Percentiles rank a stretch among this genome's conserved stretches.
These are phyloP conservation scores for Glaucidium brasilianum DNA, from an alignment of 2,113 vertebrate species.

Conservation along the genomic window DNA sequence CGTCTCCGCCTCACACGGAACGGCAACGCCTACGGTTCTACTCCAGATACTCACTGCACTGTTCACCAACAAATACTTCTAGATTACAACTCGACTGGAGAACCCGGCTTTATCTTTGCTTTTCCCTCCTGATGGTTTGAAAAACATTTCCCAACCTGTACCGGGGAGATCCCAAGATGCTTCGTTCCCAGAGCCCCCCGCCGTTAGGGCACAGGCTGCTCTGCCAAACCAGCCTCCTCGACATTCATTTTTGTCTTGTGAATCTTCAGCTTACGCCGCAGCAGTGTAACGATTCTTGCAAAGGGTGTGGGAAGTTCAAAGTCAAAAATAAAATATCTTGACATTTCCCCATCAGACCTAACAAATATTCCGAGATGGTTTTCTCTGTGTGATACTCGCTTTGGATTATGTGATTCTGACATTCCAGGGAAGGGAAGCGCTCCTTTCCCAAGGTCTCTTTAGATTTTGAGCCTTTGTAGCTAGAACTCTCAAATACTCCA, in stretches of 20 bases:
- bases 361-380: background rate
- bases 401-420: background rate
- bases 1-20: background rate
- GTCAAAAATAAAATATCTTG: background rate
- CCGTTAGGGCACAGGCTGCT: background rate
- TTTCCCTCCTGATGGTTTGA: background rate
- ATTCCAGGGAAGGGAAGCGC: background rate
- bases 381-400: background rate
- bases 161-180: background rate
- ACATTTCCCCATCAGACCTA: background rate
- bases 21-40: background rate
- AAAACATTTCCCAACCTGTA: rapidly evolving
- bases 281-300: background rate
- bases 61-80: background rate
- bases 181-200: background rate
- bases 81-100: rapidly evolving
- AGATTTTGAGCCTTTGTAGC: background rate
- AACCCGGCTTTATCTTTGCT: background rate
- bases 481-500: background rate
- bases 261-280: background rate
- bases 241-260: background rate
- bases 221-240: background rate
- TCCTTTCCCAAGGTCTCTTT: background rate
- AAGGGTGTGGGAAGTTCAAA: background rate
- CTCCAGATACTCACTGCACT: background rate